A percentile compares a stretch with the other conserved stretches of the same genome.
phyloP scores from a whole-genome alignment of 2,113 vertebrate species.

The Myotis davidii region DNA sequence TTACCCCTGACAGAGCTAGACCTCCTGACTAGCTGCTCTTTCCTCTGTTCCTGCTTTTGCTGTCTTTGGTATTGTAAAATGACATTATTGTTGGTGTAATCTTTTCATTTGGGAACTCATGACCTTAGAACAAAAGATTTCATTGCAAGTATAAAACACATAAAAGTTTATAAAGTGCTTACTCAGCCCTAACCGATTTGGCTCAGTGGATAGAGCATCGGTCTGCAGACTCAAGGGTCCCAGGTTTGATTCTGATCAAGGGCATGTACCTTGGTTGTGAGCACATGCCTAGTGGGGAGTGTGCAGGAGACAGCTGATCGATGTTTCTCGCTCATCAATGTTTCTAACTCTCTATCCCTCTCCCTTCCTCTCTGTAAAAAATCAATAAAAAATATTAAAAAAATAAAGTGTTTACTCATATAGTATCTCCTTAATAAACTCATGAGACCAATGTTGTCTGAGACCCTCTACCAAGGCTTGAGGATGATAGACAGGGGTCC shows the following conservation, averaged over 20 bases:
- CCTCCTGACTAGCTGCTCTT: slow-evolving; percentile 30
- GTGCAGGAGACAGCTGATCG: too few species aligned
- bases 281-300: too few species aligned
- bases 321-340: too few species aligned
- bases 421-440: slow-evolving; percentile 42
- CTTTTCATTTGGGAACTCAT: slow-evolving; percentile 34
- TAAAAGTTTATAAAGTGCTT: slow-evolving; percentile 44
- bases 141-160: slow-evolving; percentile 46
- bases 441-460: background rate
- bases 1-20: slow-evolving; percentile 28
- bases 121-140: slow-evolving; percentile 54
- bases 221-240: too few species aligned
- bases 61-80: slow-evolving; percentile 31
- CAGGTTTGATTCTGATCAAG: too few species aligned
- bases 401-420: slow-evolving; percentile 3
- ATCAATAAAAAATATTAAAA: too few species aligned
- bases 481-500: background rate
- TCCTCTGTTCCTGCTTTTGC: slow-evolving; percentile 15
- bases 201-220: too few species aligned
- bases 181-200: background rate
- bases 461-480: background rate
- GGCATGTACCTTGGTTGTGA: too few species aligned
- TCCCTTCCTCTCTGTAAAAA: too few species aligned
- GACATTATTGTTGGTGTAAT: slow-evolving; percentile 53
- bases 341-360: too few species aligned